These are phyloP conservation scores for Caenorhabditis wallacei DNA, from an alignment of 2,888 invertebrate species.

Conservation along the genomic window DNA sequence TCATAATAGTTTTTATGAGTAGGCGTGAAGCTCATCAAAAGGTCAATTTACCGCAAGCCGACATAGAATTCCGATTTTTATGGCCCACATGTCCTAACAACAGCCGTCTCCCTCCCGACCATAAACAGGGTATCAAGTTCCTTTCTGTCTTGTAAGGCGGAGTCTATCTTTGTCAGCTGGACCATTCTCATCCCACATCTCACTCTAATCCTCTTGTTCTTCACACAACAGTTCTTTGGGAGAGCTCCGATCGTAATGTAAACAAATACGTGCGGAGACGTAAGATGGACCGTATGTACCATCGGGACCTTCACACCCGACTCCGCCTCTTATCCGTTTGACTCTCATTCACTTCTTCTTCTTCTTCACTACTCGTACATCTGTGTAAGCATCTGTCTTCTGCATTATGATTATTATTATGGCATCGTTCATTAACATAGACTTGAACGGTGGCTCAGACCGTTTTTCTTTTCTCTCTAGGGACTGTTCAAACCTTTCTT, in stretches of 20 bases:
- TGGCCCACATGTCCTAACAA: slow-evolving; percentile 38
- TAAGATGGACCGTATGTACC: slow-evolving; percentile 42
- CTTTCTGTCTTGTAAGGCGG: background rate
- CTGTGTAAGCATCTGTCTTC: slow-evolving; percentile 67
- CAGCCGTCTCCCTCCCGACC: slow-evolving; percentile 19
- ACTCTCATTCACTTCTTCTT: slow-evolving; percentile 22
- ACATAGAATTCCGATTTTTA: slow-evolving; percentile 31
- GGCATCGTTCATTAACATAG: slow-evolving; percentile 65
- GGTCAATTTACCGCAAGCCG: slow-evolving; percentile 50
- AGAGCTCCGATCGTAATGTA: slow-evolving; percentile 27
- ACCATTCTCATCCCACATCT: slow-evolving; percentile 9
- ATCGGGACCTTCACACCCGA: slow-evolving; percentile 7
- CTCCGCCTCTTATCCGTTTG: slow-evolving; percentile 39
- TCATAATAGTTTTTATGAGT: slow-evolving; percentile 22
- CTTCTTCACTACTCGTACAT: slow-evolving; percentile 35
- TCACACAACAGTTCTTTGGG: slow-evolving; percentile 51
- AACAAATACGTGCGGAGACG: slow-evolving; percentile 33
- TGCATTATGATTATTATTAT: slow-evolving; percentile 63
- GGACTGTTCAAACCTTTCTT: slow-evolving; percentile 23
- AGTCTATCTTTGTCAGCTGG: slow-evolving; percentile 55
- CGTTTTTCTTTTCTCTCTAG: slow-evolving; percentile 38
- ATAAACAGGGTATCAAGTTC: slow-evolving; percentile 58
- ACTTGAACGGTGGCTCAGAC: slow-evolving; percentile 34
- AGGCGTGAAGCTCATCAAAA: slow-evolving; percentile 20
- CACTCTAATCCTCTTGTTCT: slow-evolving; percentile 59